Evolutionary conservation across 1,140 invertebrate genomes (phyloP).

Genomic region (Drosophila jambulina): DNA sequence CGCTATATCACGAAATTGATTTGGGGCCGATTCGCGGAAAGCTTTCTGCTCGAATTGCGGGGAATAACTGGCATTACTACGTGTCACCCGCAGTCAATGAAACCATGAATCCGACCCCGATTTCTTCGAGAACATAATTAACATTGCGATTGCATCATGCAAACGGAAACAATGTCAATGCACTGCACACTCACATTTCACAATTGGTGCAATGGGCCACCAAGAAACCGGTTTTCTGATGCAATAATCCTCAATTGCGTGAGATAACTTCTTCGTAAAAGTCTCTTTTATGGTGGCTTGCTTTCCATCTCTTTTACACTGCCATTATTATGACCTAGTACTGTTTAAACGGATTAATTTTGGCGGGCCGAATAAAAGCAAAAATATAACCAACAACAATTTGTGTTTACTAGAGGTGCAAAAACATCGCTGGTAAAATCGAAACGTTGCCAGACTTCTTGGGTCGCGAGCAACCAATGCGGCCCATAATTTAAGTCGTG

Average conservation of each 20-base stretch:
- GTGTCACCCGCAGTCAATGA: slow-evolving; percentile 15
- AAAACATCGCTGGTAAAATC: no score
- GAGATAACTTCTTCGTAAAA: slow-evolving; percentile 2
- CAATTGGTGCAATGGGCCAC: slow-evolving; percentile 32
- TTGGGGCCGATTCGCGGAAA: slow-evolving; percentile 8
- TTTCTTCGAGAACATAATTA: slow-evolving; percentile 7
- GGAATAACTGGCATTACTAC: slow-evolving; percentile 10
- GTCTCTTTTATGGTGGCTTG: neutral
- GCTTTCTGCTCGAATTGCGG: slow-evolving; percentile 9
- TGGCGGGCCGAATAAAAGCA: neutral
- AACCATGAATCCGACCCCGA: neutral
- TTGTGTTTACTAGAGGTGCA: no score
- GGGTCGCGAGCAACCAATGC: no score
- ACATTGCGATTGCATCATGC: slow-evolving; percentile 30
- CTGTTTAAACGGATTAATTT: neutral
- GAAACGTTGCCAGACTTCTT: no score
- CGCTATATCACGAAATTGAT: slow-evolving; percentile 38
- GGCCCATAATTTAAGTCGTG: no score
- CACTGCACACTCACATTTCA: slow-evolving; percentile 46
- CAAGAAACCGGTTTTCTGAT: slow-evolving; percentile 29
- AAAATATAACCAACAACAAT: neutral
- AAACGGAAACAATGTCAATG: slow-evolving; percentile 25
- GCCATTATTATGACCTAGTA: neutral
- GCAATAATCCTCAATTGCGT: slow-evolving; percentile 24
- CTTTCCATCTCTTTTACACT: slow-evolving; percentile 5